Percentiles rank a stretch among this genome's conserved stretches.
These are phyloP conservation scores for Microhierax caerulescens DNA, from an alignment of 2,797 vertebrate species.

Conservation along the genomic window DNA sequence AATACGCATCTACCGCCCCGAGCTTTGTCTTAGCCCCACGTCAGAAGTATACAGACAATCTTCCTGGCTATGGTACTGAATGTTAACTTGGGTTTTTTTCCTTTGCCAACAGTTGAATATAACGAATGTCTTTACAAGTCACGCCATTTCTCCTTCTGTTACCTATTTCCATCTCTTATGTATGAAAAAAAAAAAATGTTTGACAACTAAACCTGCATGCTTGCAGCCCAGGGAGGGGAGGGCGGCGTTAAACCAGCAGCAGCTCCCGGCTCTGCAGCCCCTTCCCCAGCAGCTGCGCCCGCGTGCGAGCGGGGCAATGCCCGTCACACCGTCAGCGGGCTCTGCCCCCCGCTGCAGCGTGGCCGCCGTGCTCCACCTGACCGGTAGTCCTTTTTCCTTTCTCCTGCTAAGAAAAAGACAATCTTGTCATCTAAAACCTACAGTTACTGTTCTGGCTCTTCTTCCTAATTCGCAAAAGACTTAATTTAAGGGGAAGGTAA, in stretches of 20 bases:
- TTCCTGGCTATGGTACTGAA: neutral
- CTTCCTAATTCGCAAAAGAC: neutral
- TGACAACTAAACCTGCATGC: neutral
- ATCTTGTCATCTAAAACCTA: neutral
- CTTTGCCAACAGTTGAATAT: neutral
- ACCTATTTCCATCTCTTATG: neutral
- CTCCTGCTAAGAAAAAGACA: neutral
- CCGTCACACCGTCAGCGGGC: neutral
- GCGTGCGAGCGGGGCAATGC: neutral
- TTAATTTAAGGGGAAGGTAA: neutral
- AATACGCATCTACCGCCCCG: neutral
- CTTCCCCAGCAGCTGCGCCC: neutral
- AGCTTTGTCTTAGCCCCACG: constrained; percentile 6
- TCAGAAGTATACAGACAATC: neutral
- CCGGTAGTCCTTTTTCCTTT: neutral
- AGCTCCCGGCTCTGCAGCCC: neutral
- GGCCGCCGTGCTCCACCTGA: neutral
- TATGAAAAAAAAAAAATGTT: neutral
- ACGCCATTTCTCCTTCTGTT: neutral
- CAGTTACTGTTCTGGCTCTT: neutral
- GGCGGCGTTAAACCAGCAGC: neutral
- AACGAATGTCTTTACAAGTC: neutral
- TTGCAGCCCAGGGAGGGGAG: neutral
- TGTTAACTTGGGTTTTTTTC: neutral
- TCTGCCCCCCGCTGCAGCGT: neutral